Evolutionary conservation across 1,140 invertebrate genomes (phyloP), one percentile per base, ranked within the genome.

Genomic region (Cyphomyrmex costatus): DNA sequence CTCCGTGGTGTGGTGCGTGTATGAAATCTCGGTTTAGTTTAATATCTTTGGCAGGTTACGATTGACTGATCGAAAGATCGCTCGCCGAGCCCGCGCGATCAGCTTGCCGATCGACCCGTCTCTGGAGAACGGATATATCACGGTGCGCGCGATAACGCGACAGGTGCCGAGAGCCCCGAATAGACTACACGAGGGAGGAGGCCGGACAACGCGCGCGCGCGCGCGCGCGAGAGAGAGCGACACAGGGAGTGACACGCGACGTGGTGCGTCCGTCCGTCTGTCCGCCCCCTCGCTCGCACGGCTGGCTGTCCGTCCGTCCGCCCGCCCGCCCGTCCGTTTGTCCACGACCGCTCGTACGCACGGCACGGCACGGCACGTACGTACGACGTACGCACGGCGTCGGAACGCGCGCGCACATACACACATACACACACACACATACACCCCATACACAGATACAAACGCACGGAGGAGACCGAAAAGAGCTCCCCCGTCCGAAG

Each of bases 21-120:
- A 60, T 71, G 33, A 83, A 42, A 73, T 83, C 79, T 83, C 68
- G 58, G 58, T 65, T 83, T 60, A 73, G 68, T 73, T 83, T 83
- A 46, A 68, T 74, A 27, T 46, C 36, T 30, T 56, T 36, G 30
- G 42, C 79, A 83, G 79, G 79, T 83, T 83, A 83, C 79, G 68
- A 60, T 33, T 36, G 78, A 42, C 36, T 42, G 78, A 82, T 12
- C 33, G 78, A 42, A 6, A 19, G 21, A 61, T 2, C 14, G 24
- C 24, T n/a, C 53, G 33, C 51, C 16, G 5, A 14, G 46, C 3
- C 51, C 19, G 5, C 51, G n/a, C 36, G 56, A 46, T 4, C 21
- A 21, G 42, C 56, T 24, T 33, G 36, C 7, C 36, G 16, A 46
- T 19, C 51, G 66, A 82, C 33, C 36, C 30, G 1, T 42, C 10